These are phyloP conservation scores for Scaptomyza pallida DNA, from an alignment of 1,140 invertebrate genomes.

Conservation along the genomic window DNA sequence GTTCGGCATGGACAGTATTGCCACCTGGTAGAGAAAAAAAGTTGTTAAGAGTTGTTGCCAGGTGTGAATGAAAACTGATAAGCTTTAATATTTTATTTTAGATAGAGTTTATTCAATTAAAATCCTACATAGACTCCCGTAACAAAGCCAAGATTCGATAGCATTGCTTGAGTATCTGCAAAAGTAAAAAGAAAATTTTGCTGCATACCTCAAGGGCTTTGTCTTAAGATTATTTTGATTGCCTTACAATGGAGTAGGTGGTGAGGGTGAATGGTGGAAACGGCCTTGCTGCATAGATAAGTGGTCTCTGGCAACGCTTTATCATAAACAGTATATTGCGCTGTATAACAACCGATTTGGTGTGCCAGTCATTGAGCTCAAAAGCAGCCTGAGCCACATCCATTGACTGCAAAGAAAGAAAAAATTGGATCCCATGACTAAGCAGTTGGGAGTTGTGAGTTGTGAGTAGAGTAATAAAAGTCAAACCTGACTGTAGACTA, in stretches of 20 bases:
- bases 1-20: neutral
- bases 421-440: neutral
- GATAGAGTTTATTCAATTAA: neutral
- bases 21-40: neutral
- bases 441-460: neutral
- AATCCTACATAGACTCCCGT: slow-evolving; percentile 49
- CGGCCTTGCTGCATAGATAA: slow-evolving; percentile 57
- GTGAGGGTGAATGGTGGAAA: slow-evolving; percentile 60
- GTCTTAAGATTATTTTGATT: neutral
- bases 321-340: slow-evolving; percentile 65
- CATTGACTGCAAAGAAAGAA: slow-evolving; percentile 38
- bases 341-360: slow-evolving; percentile 49
- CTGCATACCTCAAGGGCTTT: neutral
- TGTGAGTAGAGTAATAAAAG: too few species aligned
- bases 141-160: slow-evolving; percentile 58
- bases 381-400: slow-evolving; percentile 68
- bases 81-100: too few species aligned
- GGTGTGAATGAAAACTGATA: neutral
- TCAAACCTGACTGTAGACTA: slow-evolving; percentile 57
- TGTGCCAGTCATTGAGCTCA: slow-evolving; percentile 61
- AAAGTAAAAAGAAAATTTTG: neutral
- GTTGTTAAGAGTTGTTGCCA: neutral
- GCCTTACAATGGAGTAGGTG: slow-evolving; percentile 65
- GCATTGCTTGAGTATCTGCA: slow-evolving; percentile 62
- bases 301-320: slow-evolving; percentile 55